A percentile compares a stretch with the other conserved stretches of the same genome.
phyloP scores from a whole-genome alignment of 2,888 invertebrate genomes.

The Ferrisia virgata region DNA sequence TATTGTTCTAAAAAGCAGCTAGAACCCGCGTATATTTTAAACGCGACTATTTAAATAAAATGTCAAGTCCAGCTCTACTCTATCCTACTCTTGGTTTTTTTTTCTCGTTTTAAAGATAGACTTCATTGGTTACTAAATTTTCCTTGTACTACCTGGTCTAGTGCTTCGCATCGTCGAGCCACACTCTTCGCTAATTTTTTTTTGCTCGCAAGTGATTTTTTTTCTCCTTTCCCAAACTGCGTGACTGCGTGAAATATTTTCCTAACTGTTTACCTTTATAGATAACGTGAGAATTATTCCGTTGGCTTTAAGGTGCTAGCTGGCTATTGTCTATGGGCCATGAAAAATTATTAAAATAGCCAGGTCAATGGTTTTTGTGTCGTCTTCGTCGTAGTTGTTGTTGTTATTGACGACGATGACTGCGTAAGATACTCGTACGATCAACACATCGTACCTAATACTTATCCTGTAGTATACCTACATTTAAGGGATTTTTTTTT shows the following conservation, averaged over 20 bases:
- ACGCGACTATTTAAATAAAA: slow-evolving; percentile 32
- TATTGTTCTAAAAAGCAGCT: slow-evolving; percentile 31
- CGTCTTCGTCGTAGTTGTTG: too few species aligned
- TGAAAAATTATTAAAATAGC: slow-evolving; percentile 31
- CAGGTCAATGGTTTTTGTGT: slow-evolving; percentile 15
- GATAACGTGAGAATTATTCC: slow-evolving; percentile 23
- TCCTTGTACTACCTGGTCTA: neutral
- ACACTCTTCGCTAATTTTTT: neutral
- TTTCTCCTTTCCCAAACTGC: neutral
- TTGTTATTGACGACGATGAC: neutral
- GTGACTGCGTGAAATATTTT: slow-evolving; percentile 8
- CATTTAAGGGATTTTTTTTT: neutral
- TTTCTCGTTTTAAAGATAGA: neutral
- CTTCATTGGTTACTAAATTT: slow-evolving; percentile 11
- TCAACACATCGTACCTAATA: too few species aligned
- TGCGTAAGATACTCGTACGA: too few species aligned
- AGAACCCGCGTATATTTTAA: slow-evolving; percentile 32
- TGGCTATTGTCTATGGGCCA: slow-evolving; percentile 3
- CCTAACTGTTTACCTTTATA: slow-evolving; percentile 20
- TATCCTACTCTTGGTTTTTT: neutral
- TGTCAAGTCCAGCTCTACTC: slow-evolving; percentile 5
- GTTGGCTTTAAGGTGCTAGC: neutral
- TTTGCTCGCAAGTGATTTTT: neutral
- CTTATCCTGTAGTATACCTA: neutral
- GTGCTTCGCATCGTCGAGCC: too few species aligned